A percentile compares a stretch with the other conserved stretches of the same genome.
Evolutionary conservation across 2,797 vertebrate genomes (phyloP).

Genomic region (Hoplostethus mediterraneus): DNA sequence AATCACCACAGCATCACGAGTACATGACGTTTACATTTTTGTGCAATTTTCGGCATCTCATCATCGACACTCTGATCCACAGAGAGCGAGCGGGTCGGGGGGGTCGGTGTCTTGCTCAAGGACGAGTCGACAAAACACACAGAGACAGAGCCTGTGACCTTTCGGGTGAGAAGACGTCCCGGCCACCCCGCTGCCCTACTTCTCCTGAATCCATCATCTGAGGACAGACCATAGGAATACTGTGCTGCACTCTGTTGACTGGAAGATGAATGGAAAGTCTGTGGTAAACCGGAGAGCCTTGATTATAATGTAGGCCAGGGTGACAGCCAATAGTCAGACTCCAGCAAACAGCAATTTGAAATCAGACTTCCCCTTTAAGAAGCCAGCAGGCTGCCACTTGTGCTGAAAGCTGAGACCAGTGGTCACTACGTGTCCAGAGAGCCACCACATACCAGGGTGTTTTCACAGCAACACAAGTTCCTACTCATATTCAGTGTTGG

Average conservation of each 20-base stretch:
- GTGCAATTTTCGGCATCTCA: not conserved
- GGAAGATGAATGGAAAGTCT: constrained; percentile 49
- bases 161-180: constrained; percentile 43
- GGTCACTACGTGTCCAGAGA: constrained; percentile 37
- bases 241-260: constrained; percentile 36
- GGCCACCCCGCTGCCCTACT: constrained; percentile 54
- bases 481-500: not conserved
- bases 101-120: constrained; percentile 15
- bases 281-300: constrained; percentile 37
- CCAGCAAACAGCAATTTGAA: constrained; percentile 20
- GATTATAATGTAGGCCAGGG: constrained; percentile 37
- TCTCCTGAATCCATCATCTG: constrained; percentile 31
- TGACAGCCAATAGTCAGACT: constrained; percentile 25
- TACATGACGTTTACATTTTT: not conserved
- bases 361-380: constrained; percentile 54
- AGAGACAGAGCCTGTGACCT: constrained; percentile 49
- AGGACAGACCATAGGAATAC: constrained; percentile 21
- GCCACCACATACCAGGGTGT: constrained; percentile 27
- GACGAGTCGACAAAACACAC: constrained; percentile 19
- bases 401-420: constrained; percentile 60
- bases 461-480: constrained; percentile 13
- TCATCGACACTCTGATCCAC: too few species aligned
- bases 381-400: constrained; percentile 23
- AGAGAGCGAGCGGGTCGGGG: not conserved
- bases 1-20: not conserved